Base-by-base conservation (phyloP, 2,888 invertebrate species). In the Aethes cnicana region DNA sequence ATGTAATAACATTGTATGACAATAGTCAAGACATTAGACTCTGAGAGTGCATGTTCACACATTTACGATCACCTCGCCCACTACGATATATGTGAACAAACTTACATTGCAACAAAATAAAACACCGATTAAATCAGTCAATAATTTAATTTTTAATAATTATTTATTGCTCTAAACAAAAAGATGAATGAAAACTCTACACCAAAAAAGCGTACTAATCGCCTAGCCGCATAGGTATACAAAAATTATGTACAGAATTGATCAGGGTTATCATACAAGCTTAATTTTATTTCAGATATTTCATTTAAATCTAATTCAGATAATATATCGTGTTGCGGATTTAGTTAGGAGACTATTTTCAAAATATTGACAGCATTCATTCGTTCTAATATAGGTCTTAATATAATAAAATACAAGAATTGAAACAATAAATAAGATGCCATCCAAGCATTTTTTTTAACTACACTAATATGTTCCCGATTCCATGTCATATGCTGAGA, bases 131-230 rank as follows among this genome's bases (percentile, higher is more conserved):
- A 66, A 65, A 32, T 77, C 77, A 72, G 77, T 82, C 81, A 84
- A 84, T 84, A 85, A 83, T 81, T 84, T 84, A 82, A 74, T 66
- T 76, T 77, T 75, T 72, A 77, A 71, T 71, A 61, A 57, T 74
- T 59, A 68, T 66, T 71, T 71, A 68, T 69, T 68, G 61, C 61
- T 72, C 72, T 79, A 80, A 81, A 78, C 70, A 72, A 72, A 61
- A 60, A 23, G 3, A 23, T 28, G 23, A 36, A 46, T 17, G 8
- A 49, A 33, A 33, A n/a, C 12, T 58, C 71, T 74, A 77, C 65
- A 67, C 68, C 77, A 80, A 75, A 81, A 74, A 82, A 81, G 83
- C 84, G 61, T 77, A 72, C 75, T 77, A 77, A 72, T 72, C 63
- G 55, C 60, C 77, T 79, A 80, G 69, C 74, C 69, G 76, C 76